These are phyloP conservation scores for Eucriotettix oculatus DNA, from an alignment of 2,888 invertebrate species.

Conservation along the genomic window DNA sequence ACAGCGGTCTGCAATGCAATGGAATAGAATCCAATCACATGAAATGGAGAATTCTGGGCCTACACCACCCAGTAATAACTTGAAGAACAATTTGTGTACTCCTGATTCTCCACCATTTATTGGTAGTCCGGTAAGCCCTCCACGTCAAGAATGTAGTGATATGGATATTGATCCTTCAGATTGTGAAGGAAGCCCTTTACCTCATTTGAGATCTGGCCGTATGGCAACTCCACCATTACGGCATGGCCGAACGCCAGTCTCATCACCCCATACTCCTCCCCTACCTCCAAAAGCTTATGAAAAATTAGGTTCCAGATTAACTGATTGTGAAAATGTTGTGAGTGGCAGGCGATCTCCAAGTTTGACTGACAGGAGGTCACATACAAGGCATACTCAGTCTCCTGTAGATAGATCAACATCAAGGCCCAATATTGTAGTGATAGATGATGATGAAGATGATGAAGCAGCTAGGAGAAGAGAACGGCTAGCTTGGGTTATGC, in stretches of 20 bases:
- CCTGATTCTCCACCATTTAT: constrained; percentile 4
- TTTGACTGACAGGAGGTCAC: background rate
- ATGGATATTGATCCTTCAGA: constrained; percentile 9
- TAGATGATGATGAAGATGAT: background rate
- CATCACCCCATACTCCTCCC: constrained; percentile 55
- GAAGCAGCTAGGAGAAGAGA: background rate
- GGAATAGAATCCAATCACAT: constrained; percentile 4
- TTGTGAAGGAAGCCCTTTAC: constrained; percentile 1
- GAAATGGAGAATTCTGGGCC: background rate
- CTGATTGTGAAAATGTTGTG: constrained; percentile 22
- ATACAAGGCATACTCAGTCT: background rate
- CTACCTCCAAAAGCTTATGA: constrained; percentile 37
- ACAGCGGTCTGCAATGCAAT: background rate
- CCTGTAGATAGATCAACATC: background rate
- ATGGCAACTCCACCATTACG: background rate
- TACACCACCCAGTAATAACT: background rate
- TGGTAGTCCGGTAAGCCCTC: background rate
- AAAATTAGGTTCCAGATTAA: constrained; percentile 29
- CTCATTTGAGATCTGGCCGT: background rate
- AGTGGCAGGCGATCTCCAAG: constrained; percentile 11
- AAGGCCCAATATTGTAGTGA: background rate
- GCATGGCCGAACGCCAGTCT: constrained; percentile 17
- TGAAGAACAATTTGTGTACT: constrained; percentile 4
- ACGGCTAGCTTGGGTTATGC: background rate
- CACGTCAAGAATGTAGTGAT: constrained; percentile 5